Percentiles rank a stretch among this genome's conserved stretches.
Conservation (phyloP, 2,797 vertebrate species). For the Erpetoichthys calabaricus region DNA sequence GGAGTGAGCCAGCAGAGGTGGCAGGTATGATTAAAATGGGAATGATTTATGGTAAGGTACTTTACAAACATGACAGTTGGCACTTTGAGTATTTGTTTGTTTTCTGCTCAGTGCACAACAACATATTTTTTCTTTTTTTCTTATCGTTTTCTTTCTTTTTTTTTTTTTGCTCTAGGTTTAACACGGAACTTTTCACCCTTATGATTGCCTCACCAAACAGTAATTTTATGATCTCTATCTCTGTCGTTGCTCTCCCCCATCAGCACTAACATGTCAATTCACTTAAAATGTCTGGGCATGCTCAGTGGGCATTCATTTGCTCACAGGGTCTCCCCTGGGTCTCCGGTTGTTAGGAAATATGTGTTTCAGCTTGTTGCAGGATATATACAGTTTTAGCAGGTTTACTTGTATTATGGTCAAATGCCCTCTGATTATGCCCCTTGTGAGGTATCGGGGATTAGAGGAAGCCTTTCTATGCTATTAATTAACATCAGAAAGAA, state of each 20-base stretch:
- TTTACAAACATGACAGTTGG: conserved; percentile 52
- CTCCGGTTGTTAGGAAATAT: conserved; percentile 47
- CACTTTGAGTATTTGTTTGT: conserved; percentile 42
- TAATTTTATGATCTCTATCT: conserved; percentile 59
- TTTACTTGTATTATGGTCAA: conserved; percentile 52
- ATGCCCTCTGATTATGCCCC: conserved; percentile 23
- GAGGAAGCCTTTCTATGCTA: too few relatives aligned
- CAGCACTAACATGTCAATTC: conserved; percentile 71
- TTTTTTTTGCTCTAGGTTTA: conserved; percentile 27
- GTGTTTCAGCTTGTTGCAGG: conserved; percentile 57
- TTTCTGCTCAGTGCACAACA: conserved; percentile 34
- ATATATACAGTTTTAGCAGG: conserved; percentile 42
- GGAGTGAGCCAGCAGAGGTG: conserved; percentile 46
- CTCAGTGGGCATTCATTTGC: conserved; percentile 50
- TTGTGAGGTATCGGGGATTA: too few relatives aligned
- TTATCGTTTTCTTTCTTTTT: too few relatives aligned
- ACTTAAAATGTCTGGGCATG: conserved; percentile 68
- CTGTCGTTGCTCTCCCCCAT: conserved; percentile 51
- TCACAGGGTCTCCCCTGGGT: conserved; percentile 54
- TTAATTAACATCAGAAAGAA: conserved; percentile 10
- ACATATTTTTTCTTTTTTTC: conserved; percentile 46
- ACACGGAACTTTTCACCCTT: conserved; percentile 52
- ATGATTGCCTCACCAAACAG: conserved; percentile 59
- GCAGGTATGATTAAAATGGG: conserved; percentile 86
- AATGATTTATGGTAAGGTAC: conserved; percentile 87